phyloP scores from a whole-genome alignment of 2,888 invertebrate species.

The Hanleya hanleyi region DNA sequence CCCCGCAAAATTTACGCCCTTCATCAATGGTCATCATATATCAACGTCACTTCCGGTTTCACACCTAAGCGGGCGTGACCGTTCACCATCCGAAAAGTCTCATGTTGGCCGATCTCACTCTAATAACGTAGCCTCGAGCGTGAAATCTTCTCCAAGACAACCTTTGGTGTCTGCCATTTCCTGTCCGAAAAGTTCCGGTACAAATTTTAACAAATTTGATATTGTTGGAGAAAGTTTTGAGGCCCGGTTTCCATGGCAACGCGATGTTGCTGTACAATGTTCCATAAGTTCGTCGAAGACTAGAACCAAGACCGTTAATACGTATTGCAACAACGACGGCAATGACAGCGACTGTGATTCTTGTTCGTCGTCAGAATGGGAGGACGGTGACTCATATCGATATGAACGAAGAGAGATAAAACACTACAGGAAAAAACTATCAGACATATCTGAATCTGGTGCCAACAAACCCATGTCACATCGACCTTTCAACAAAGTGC shows the following conservation, averaged over 20 bases:
- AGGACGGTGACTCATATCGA: not conserved
- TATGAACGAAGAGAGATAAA: not conserved
- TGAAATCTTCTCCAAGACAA: not conserved
- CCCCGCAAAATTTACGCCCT: not conserved
- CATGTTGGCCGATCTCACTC: not conserved
- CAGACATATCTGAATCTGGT: not conserved
- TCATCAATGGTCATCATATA: not conserved
- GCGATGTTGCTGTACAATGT: constrained; percentile 63
- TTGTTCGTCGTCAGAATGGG: not conserved
- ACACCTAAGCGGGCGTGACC: not conserved
- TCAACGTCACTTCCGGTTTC: not conserved
- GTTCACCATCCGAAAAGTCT: not conserved
- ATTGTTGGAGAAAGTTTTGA: constrained; percentile 62
- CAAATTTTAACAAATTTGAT: constrained; percentile 43
- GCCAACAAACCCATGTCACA: not conserved
- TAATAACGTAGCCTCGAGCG: not conserved
- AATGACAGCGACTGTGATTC: not conserved
- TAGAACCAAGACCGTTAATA: not conserved
- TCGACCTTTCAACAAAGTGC: constrained; percentile 1
- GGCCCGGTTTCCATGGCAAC: constrained; percentile 65
- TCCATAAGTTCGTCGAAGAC: not conserved
- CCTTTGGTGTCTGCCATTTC: not conserved
- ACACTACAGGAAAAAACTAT: not conserved
- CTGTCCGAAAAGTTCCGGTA: not conserved
- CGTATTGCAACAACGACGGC: not conserved